These are phyloP conservation scores for Zaprionus camerounensis DNA, from an alignment of 1,140 invertebrate genomes.

Conservation along the genomic window DNA sequence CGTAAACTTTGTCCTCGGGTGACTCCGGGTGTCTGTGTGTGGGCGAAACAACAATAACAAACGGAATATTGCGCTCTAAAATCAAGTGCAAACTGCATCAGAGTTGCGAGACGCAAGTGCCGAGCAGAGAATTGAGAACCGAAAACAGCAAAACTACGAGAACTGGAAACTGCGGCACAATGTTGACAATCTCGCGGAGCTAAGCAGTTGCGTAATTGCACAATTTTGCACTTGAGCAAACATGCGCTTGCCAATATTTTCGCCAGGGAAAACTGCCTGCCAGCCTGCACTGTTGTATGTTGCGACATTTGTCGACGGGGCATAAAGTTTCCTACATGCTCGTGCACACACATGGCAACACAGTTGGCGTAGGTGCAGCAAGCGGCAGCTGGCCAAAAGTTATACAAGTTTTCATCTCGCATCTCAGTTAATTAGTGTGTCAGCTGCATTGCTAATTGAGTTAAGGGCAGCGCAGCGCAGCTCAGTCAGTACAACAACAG, in stretches of 20 bases:
- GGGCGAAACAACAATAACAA: conserved; percentile 12
- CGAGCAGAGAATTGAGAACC: neutral
- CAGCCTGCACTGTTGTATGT: neutral
- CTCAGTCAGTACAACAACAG: conserved; percentile 8
- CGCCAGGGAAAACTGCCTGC: conserved; percentile 19
- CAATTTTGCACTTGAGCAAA: conserved; percentile 77
- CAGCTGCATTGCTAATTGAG: conserved; percentile 76
- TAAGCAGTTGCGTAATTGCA: conserved; percentile 67
- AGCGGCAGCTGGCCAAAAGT: conserved; percentile 44
- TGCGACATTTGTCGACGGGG: conserved; percentile 7
- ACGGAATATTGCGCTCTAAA: conserved; percentile 17
- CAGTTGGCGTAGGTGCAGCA: conserved; percentile 4
- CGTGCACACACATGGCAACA: neutral
- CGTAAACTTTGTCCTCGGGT: conserved; percentile 40
- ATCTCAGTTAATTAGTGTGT: conserved; percentile 72
- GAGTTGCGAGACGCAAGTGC: too few relatives aligned
- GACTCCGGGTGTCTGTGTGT: neutral
- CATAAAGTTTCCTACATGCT: conserved; percentile 20
- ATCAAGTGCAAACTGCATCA: conserved; percentile 34
- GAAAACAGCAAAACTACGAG: neutral
- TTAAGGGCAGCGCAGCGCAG: conserved; percentile 38
- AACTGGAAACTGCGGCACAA: neutral
- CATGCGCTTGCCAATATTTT: conserved; percentile 71
- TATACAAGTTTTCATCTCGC: conserved; percentile 60
- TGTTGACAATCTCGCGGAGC: conserved; percentile 28